phyloP scores from a whole-genome alignment of 2,113 vertebrate genomes.

The Platycercus adscitus region DNA sequence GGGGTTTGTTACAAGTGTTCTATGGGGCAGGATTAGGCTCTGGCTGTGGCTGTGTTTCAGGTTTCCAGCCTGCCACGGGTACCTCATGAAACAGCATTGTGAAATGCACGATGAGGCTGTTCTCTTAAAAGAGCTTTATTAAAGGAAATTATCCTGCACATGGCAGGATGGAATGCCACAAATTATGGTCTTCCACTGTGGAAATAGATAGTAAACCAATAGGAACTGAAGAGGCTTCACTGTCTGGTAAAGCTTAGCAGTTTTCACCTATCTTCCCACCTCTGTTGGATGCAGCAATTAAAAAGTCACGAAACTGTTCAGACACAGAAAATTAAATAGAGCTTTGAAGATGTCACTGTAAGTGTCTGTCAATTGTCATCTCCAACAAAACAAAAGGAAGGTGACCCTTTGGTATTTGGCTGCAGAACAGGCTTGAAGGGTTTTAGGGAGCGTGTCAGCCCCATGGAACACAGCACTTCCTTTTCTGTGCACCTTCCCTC shows the following conservation, averaged over 20 bases:
- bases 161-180: not conserved
- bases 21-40: not conserved
- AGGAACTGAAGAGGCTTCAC: slow-evolving; percentile 30
- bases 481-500: not conserved
- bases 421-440: not conserved
- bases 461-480: not conserved
- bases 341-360: not conserved
- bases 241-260: slow-evolving; percentile 38
- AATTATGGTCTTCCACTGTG: not conserved
- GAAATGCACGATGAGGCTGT: not conserved
- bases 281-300: slow-evolving; percentile 52
- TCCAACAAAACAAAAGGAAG: not conserved
- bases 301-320: slow-evolving; percentile 37
- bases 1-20: not conserved
- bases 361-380: not conserved
- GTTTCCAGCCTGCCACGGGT: not conserved
- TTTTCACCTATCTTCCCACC: slow-evolving; percentile 40
- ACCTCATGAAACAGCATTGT: not conserved
- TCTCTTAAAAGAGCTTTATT: not conserved
- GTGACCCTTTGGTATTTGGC: not conserved
- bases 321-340: slow-evolving; percentile 14
- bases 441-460: not conserved
- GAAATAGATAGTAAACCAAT: slow-evolving; percentile 50
- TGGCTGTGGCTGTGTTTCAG: not conserved
- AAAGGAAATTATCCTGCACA: not conserved